These are phyloP conservation scores for Procambarus clarkii DNA, from an alignment of 1,140 invertebrate genomes.

Conservation along the genomic window DNA sequence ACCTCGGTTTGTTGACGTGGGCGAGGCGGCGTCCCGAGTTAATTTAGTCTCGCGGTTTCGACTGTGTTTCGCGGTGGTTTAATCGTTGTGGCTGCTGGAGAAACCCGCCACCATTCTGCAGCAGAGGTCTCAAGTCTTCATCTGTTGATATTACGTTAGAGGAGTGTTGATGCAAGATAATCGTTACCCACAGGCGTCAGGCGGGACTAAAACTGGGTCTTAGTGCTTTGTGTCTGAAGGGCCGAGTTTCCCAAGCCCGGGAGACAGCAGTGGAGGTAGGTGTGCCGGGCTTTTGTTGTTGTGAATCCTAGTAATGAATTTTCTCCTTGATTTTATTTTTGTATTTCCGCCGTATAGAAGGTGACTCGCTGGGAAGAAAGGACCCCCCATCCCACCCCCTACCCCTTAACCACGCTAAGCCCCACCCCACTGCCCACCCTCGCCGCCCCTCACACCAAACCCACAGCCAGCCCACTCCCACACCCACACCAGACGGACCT, in stretches of 20 bases:
- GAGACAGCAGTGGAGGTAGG: neutral
- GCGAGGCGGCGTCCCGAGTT: too few species aligned
- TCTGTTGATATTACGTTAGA: slow-evolving; percentile 69
- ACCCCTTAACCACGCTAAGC: neutral
- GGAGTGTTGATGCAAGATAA: slow-evolving; percentile 29
- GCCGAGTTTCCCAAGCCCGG: neutral
- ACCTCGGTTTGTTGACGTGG: neutral
- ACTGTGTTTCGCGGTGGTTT: neutral
- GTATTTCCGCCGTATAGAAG: slow-evolving; percentile 64
- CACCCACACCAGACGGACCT: too few species aligned
- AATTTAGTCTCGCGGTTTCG: too few species aligned
- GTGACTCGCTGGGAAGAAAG: slow-evolving; percentile 54
- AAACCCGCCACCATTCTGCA: slow-evolving; percentile 15
- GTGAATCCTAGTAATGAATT: slow-evolving; percentile 70
- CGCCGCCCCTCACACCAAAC: too few species aligned
- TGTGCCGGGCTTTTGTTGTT: slow-evolving; percentile 62
- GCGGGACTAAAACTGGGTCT: neutral
- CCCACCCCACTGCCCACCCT: neutral
- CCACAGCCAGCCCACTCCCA: too few species aligned
- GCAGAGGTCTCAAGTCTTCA: slow-evolving; percentile 38
- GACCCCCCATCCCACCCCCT: too few species aligned
- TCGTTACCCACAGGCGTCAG: neutral
- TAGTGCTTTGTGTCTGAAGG: neutral
- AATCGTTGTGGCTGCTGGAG: neutral
- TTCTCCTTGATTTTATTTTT: slow-evolving; percentile 71